These are phyloP conservation scores for Carassius gibelio DNA, from an alignment of 2,113 vertebrate genomes.

Conservation along the genomic window DNA sequence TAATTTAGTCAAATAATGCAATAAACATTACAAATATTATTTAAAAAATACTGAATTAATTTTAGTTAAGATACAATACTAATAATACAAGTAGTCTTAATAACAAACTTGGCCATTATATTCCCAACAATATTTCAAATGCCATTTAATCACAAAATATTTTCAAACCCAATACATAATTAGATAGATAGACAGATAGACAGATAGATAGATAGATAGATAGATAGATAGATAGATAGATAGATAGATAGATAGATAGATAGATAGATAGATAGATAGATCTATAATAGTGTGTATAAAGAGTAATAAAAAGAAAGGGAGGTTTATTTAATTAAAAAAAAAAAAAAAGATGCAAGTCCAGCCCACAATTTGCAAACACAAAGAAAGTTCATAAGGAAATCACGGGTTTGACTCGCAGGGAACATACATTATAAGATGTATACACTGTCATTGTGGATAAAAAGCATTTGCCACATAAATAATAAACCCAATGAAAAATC, in stretches of 20 bases:
- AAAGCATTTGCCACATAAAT: constrained; percentile 14
- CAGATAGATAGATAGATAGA: too few species aligned
- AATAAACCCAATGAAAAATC: constrained; percentile 17
- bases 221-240: too few species aligned
- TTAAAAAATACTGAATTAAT: not conserved
- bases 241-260: too few species aligned
- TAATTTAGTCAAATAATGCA: too few species aligned
- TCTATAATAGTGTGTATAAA: too few species aligned
- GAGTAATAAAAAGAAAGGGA: too few species aligned
- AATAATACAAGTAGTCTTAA: too few species aligned
- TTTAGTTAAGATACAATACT: not conserved
- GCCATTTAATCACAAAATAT: not conserved
- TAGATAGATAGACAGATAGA: too few species aligned
- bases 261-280: too few species aligned
- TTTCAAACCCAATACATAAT: not conserved
- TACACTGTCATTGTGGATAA: not conserved
- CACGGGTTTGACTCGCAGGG: not conserved
- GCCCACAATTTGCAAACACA: too few species aligned
- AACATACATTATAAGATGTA: not conserved
- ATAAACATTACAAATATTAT: not conserved
- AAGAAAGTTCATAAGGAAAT: not conserved
- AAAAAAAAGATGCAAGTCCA: too few species aligned
- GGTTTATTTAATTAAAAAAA: too few species aligned
- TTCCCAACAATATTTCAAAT: not conserved
- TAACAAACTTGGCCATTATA: not conserved